Conservation (phyloP, 2,888 invertebrate genomes). For the Leptopilina myrica region DNA sequence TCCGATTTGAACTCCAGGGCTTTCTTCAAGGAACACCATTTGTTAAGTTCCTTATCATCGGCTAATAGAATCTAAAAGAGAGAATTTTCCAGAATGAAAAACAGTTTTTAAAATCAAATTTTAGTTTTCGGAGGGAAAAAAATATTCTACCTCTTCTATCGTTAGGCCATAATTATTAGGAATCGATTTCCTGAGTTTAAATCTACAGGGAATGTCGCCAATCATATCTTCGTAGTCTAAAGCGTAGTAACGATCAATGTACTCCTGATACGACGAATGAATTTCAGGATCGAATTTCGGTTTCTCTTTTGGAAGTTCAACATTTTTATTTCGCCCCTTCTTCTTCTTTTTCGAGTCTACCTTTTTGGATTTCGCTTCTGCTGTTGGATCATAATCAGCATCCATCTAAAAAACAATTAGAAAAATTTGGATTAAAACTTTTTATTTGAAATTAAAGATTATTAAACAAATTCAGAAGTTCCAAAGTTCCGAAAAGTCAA, state of each 20-base stretch:
- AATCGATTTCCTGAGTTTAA: conserved; percentile 93
- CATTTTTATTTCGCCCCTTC: conserved; percentile 86
- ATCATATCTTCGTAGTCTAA: conserved; percentile 97
- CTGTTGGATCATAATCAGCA: conserved; percentile 86
- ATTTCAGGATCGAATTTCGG: conserved; percentile 89
- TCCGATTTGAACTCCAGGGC: conserved; percentile 87
- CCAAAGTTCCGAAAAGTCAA: no score
- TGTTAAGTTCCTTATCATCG: conserved; percentile 95
- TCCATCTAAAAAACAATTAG: conserved; percentile 84
- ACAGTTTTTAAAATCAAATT: neutral
- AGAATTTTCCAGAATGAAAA: conserved; percentile 1
- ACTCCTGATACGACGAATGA: conserved; percentile 87
- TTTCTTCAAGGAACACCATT: conserved; percentile 96
- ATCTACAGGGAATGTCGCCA: conserved; percentile 92
- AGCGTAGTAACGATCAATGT: conserved; percentile 96
- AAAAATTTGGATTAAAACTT: no score
- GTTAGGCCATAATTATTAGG: conserved; percentile 95
- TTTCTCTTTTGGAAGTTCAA: conserved; percentile 85
- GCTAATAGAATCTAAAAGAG: conserved; percentile 88
- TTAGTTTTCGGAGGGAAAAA: neutral
- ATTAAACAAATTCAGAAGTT: neutral
- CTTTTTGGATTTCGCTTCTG: conserved; percentile 78
- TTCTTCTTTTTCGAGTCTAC: conserved; percentile 81
- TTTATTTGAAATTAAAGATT: neutral
- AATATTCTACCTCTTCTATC: conserved; percentile 87